Evolutionary conservation across 1,140 invertebrate species (phyloP), one percentile per base, ranked within the genome.

Genomic region (Nasonia longicornis): DNA sequence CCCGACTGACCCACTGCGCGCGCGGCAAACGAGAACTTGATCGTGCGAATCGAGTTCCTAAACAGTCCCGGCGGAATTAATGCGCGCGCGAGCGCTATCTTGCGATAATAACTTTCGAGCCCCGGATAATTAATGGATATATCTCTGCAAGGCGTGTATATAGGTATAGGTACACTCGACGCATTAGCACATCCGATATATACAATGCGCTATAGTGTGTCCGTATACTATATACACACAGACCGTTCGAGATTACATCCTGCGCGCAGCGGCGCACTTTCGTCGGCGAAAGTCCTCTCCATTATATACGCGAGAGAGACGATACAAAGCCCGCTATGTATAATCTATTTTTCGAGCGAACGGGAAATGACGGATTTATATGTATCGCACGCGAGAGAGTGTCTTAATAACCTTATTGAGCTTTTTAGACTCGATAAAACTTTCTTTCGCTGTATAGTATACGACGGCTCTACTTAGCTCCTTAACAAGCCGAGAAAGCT

Each of bases 1-100:
- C 52, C 75, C 80, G 58, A 82, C 75, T 82, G 80, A 82, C 80
- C 76, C 69, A 82, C 74, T 81, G 79, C 6, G 64, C 26, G 26
- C 26, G 26, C 26, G 26, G 26, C 69, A 69, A 70, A 52, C 67
- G 78, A 80, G 73, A 26, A 12, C 12, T 77, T 35, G 80, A 77
- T 72, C 74, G 52, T 22, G 80, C 69, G 58, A 63, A 64, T 75
- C 79, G 72, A 73, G 10, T 69, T 6, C n/a, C 69, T 35, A 38
- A 79, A 58, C 48, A 22, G 52, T 20, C 69, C 1, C 16, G 31
- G 48, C 70, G 31, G 72, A 79, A 80, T 74, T 80, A 80, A 80
- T 75, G 79, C 58, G 58, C 38, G 71, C 71, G 52, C 69, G 26
- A 63, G 66, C 31, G 58, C 20, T 58, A 58, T 58, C 52, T 58